Evolutionary conservation across 2,888 invertebrate genomes (phyloP).

Genomic region (Scaptomyza tumidula): DNA sequence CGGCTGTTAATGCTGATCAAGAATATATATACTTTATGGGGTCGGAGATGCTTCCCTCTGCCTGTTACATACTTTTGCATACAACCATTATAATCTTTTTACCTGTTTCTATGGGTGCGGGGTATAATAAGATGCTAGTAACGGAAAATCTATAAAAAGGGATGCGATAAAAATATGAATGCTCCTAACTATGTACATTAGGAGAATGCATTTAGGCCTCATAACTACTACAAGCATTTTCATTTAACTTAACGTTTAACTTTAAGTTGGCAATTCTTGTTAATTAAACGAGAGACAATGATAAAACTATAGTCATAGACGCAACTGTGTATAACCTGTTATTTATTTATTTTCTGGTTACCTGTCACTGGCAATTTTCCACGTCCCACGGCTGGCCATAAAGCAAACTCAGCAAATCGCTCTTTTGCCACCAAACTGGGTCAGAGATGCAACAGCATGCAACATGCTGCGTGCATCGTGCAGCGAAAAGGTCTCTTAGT

Average conservation of each 20-base stretch:
- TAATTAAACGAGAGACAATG: conserved; percentile 64
- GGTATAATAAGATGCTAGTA: too few relatives aligned
- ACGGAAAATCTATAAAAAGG: too few relatives aligned
- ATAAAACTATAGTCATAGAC: conserved; percentile 46
- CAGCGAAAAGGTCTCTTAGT: conserved; percentile 21
- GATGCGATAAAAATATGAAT: too few relatives aligned
- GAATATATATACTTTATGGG: too few relatives aligned
- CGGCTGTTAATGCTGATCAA: too few relatives aligned
- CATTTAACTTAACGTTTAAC: neutral
- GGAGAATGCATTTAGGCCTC: too few relatives aligned
- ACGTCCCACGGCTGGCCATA: conserved; percentile 69
- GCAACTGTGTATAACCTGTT: conserved; percentile 43
- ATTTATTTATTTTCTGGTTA: conserved; percentile 12
- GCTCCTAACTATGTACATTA: too few relatives aligned
- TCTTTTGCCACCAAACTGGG: conserved; percentile 48
- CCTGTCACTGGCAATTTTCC: conserved; percentile 35
- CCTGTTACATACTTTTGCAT: too few relatives aligned
- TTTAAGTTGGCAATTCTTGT: conserved; percentile 20
- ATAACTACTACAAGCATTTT: too few relatives aligned
- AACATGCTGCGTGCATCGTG: conserved; percentile 4
- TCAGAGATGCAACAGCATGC: conserved; percentile 38
- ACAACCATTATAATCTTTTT: too few relatives aligned
- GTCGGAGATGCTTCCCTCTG: too few relatives aligned
- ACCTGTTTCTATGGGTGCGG: too few relatives aligned
- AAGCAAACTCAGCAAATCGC: conserved; percentile 54